Evolutionary conservation across 2,888 invertebrate species (phyloP), one percentile per base, ranked within the genome.

Genomic region (Camptogramma bilineatum): DNA sequence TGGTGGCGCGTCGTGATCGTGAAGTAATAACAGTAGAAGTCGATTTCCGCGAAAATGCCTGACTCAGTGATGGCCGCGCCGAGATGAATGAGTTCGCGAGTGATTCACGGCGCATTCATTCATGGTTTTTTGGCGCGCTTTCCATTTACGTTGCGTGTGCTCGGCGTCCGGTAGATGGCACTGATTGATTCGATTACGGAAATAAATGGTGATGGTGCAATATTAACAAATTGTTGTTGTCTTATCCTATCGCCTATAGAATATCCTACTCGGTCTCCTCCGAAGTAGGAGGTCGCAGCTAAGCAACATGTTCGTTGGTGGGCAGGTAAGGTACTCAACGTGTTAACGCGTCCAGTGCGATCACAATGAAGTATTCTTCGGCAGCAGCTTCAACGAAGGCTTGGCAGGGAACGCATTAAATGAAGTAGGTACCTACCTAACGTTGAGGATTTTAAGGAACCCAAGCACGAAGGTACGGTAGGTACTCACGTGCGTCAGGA

Each of bases 51-150:
- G 87, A 85, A 88, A 70, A 69, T 64, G 64, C 64, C 73, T 88
- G 88, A 90, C 73, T 88, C 88, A 89, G 74, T 72, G 66, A 8
- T 46, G 13, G 50, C 21, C 56, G 58, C 17, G 67, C 74, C 74
- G 77, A 76, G 81, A 84, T 87, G 87, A 87, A 87, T 86, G 86
- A 79, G 75, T 17, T 17, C 17, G 18, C 53, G 44, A 61, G 67
- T 90, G 89, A 91, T 72, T 90, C 91, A 88, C 70, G 71, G 69
- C 71, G 62, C 67, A 70, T 80, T 74, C 91, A 91, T 91, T 91
- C 90, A 91, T 81, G 62, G 77, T 68, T 68, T 83, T 83, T 87
- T 86, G 84, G 86, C 89, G 88, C 85, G 84, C 81, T 82, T 82
- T 82, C 79, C 79, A 73, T 64, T 64, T 55, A 65, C 59, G 64